Percentiles rank a stretch among this genome's conserved stretches.
These are phyloP conservation scores for Matsumyia berberina DNA, from an alignment of 2,888 invertebrate species.

Conservation along the genomic window DNA sequence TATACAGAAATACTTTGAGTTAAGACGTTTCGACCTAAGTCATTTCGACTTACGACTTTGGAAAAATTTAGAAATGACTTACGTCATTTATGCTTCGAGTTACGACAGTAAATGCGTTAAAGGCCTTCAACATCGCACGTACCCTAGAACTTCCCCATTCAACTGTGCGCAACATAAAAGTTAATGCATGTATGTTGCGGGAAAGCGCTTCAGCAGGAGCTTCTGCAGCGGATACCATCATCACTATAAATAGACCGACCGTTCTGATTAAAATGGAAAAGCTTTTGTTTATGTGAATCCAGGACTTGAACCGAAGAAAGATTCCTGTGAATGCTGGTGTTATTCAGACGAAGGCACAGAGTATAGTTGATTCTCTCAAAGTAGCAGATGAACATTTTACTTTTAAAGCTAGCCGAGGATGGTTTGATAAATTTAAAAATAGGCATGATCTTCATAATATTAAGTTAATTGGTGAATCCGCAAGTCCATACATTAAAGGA, in stretches of 20 bases:
- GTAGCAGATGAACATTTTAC: no score
- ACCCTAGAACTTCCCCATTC: not conserved
- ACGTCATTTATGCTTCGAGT: conserved; percentile 9
- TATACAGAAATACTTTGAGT: conserved; percentile 2
- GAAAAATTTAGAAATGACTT: conserved; percentile 9
- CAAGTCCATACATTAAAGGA: not conserved
- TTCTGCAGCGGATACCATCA: not conserved
- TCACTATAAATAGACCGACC: not conserved
- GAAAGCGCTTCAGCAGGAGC: conserved; percentile 1
- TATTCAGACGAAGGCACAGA: not conserved
- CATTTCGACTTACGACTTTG: conserved; percentile 17
- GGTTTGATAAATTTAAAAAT: conserved; percentile 4
- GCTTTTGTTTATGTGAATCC: not conserved
- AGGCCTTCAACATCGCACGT: not conserved
- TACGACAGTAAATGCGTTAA: not conserved
- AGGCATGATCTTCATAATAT: not conserved
- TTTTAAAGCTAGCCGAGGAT: conserved; percentile 1
- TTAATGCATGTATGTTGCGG: not conserved
- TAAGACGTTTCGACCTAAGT: conserved; percentile 16
- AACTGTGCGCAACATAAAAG: not conserved
- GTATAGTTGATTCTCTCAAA: not conserved
- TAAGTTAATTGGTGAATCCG: not conserved
- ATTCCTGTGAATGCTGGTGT: not conserved
- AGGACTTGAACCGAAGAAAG: not conserved
- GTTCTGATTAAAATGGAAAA: not conserved